A percentile compares a stretch with the other conserved stretches of the same genome.
Evolutionary conservation across 1,140 invertebrate species (phyloP).

Genomic region (Drosophila obscura): DNA sequence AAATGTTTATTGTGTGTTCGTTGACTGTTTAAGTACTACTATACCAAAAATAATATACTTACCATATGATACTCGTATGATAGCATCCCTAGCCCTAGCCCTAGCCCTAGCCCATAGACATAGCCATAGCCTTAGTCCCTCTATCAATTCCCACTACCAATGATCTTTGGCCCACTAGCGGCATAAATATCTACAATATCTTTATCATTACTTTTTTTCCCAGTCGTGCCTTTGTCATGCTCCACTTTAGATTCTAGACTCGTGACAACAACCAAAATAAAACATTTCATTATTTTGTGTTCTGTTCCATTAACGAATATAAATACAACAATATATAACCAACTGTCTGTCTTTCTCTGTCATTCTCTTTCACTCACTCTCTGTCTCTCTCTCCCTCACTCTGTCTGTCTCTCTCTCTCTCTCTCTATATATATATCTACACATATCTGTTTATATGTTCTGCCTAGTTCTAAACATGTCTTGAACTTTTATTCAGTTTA

Average conservation of each 20-base stretch:
- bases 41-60: too few relatives aligned
- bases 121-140: background rate
- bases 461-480: conserved; percentile 39
- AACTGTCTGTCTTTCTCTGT: conserved; percentile 16
- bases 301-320: background rate
- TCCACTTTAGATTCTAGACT: conserved; percentile 47
- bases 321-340: background rate
- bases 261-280: conserved; percentile 21
- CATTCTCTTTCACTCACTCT: conserved; percentile 15
- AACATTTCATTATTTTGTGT: conserved; percentile 18
- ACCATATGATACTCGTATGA: conserved; percentile 33
- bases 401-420: background rate
- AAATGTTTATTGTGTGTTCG: conserved; percentile 52
- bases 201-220: background rate
- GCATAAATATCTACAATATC: background rate
- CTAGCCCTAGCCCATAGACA: conserved; percentile 13
- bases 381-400: conserved; percentile 6
- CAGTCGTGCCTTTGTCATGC: conserved; percentile 28
- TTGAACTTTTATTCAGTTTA: conserved; percentile 45
- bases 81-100: conserved; percentile 44
- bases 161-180: conserved; percentile 1
- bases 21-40: conserved; percentile 2
- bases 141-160: background rate
- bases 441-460: conserved; percentile 31
- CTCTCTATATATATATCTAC: background rate